Percentiles rank a stretch among this genome's conserved stretches.
phyloP scores from a whole-genome alignment of 2,113 vertebrate species.

The Bostrychus sinensis region DNA sequence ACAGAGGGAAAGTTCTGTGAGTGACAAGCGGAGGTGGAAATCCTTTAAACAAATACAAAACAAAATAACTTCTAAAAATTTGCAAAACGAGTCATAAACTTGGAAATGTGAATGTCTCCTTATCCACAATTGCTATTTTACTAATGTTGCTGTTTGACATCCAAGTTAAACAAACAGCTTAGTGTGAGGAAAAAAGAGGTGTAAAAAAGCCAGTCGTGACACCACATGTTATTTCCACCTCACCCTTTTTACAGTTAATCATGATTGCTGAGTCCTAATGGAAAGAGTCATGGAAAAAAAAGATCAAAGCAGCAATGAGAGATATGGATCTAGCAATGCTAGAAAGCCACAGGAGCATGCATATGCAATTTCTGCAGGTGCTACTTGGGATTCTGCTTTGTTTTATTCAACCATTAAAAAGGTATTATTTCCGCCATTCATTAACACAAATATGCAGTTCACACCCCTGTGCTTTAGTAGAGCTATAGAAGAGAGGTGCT shows the following conservation, averaged over 20 bases:
- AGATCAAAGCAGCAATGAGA: slow-evolving; percentile 30
- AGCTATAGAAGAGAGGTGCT: background rate
- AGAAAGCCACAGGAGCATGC: slow-evolving; percentile 20
- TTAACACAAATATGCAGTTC: too few species aligned
- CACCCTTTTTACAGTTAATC: slow-evolving; percentile 16
- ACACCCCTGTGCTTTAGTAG: background rate
- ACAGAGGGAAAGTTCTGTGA: background rate
- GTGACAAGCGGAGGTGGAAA: background rate
- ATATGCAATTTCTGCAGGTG: slow-evolving; percentile 35
- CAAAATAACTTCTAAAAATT: background rate
- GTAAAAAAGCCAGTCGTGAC: slow-evolving; percentile 53
- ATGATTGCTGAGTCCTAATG: slow-evolving; percentile 24
- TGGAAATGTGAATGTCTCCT: background rate
- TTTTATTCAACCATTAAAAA: background rate
- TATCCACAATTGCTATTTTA: slow-evolving; percentile 50
- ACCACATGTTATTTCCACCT: slow-evolving; percentile 57
- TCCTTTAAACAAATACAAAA: background rate
- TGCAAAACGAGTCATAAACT: background rate
- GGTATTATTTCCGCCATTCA: background rate
- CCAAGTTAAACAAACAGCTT: slow-evolving; percentile 56
- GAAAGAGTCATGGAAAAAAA: slow-evolving; percentile 24
- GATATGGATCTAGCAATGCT: slow-evolving; percentile 29
- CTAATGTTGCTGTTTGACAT: slow-evolving; percentile 18
- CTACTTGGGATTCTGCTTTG: background rate
- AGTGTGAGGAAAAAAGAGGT: slow-evolving; percentile 5